Evolutionary conservation across 2,888 invertebrate genomes (phyloP), one percentile per base, ranked within the genome.

Genomic region (Scaptodrosophila latifasciaeformis): DNA sequence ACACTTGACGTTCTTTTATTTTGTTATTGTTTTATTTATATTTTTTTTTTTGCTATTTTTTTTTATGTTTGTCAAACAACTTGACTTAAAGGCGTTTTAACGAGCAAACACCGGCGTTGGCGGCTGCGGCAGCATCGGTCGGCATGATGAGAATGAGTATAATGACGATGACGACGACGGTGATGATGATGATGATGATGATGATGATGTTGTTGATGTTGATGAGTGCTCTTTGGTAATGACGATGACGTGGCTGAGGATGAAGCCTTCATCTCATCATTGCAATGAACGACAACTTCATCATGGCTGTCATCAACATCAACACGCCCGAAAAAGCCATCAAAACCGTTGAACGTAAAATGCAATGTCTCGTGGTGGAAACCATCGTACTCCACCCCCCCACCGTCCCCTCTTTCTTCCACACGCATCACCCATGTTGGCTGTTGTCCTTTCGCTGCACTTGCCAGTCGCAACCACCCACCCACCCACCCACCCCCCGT

Each of bases 1-100:
- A 74, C 72, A 74, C 72, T 63, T 70, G 24, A 24, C 24, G 24
- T 24, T 24, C 24, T 24, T 37, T 37, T 35, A 6, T 35, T 15
- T 35, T 13, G 12, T 13, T n/a, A 35, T 35, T n/a, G 24, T 7
- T 24, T 3, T 24, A 7, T 37, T 37, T 13, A 13, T 13, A 6
- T 13, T 35, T n/a, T 35, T 35, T 7, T 37, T 37, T 13, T 37
- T 37, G 37, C 15, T 13, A 17, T 9, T 15, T 37, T n/a, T n/a
- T 37, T 37, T 37, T 37, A 37, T 40, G 40, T 21, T 40, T 76
- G 72, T 77, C 77, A 72, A 72, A 68, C 68, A 74, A 74, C 70
- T 72, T 70, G 74, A 77, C 70, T 72, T 67, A 59, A 70, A 77
- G 70, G 57, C 70, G 74, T 77, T 57, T 74, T 74, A 74, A 74